Conservation (phyloP, 2,113 vertebrate species). For the Mus spicilegus region DNA sequence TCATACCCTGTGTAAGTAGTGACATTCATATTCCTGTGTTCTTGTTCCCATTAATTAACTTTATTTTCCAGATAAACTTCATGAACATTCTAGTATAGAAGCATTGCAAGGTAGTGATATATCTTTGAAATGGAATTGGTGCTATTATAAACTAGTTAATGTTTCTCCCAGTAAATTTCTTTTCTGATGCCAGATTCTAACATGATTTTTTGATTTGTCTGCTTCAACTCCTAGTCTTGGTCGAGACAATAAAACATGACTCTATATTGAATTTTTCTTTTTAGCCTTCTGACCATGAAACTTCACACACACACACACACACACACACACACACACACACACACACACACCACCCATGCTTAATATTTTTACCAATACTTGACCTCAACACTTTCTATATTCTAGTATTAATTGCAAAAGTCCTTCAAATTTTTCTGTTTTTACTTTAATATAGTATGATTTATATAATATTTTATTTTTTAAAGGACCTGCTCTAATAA, state of each 20-base stretch:
- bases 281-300: not conserved
- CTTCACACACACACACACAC: too few species aligned
- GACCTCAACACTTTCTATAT: not conserved
- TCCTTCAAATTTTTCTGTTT: slow-evolving; percentile 3
- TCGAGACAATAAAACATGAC: not conserved
- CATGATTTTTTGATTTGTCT: not conserved
- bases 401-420: not conserved
- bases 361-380: not conserved
- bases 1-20: not conserved
- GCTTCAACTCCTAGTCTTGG: not conserved
- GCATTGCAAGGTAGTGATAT: not conserved
- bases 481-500: not conserved
- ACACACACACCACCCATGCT: too few species aligned
- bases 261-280: not conserved
- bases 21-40: not conserved
- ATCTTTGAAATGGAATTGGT: not conserved
- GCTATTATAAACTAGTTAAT: not conserved
- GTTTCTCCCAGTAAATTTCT: not conserved
- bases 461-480: not conserved
- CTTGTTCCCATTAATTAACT: not conserved
- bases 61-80: not conserved
- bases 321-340: too few species aligned
- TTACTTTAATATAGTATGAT: not conserved
- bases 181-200: not conserved
- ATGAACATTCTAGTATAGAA: not conserved